A percentile compares a stretch with the other conserved stretches of the same genome.
These are phyloP conservation scores for Colletes latitarsis DNA, from an alignment of 1,140 invertebrate genomes.

Conservation along the genomic window DNA sequence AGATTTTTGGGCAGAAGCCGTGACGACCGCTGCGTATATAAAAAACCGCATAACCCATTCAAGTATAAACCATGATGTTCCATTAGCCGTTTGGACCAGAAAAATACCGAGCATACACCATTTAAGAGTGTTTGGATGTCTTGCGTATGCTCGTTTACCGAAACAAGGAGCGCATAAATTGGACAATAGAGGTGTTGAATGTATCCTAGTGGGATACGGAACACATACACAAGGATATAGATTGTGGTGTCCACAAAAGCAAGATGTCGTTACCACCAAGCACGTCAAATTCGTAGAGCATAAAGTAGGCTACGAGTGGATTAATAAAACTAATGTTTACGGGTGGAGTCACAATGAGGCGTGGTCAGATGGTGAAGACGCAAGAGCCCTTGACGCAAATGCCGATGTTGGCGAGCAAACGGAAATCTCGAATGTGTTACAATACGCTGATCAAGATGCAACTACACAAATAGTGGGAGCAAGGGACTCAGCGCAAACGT, in stretches of 20 bases:
- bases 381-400: background rate
- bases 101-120: constrained; percentile 8
- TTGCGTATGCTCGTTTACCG: background rate
- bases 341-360: background rate
- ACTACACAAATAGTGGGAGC: background rate
- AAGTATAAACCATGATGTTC: background rate
- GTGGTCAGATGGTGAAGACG: background rate
- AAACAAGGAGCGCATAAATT: constrained; percentile 11
- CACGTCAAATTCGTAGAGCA: constrained; percentile 18
- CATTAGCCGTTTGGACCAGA: constrained; percentile 4
- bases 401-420: no score
- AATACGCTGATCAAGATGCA: background rate
- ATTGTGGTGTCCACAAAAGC: constrained; percentile 13
- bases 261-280: constrained; percentile 7
- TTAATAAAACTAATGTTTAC: background rate
- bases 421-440: no score
- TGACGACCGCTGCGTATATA: background rate
- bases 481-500: background rate
- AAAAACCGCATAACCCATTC: constrained; percentile 2
- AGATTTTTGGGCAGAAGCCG: constrained; percentile 23
- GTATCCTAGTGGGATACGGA: constrained; percentile 12
- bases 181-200: background rate
- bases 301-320: constrained; percentile 5
- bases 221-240: constrained; percentile 5
- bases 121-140: constrained; percentile 13